Evolutionary conservation across 2,888 invertebrate species (phyloP).

Genomic region (Cylindroiulus punctatus): DNA sequence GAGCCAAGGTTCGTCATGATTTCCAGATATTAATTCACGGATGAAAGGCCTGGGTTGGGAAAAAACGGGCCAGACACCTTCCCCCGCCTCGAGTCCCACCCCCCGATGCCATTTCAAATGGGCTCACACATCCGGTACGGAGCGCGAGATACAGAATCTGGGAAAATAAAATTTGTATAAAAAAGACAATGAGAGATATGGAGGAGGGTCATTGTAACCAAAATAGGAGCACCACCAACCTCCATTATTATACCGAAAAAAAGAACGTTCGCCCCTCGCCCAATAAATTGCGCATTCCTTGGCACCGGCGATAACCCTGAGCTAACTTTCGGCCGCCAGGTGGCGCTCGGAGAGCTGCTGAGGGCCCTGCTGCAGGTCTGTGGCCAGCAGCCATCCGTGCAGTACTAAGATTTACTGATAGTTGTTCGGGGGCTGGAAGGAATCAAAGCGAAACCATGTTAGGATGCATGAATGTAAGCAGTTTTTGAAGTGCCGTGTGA

Average conservation of each 20-base stretch:
- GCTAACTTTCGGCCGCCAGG: not conserved
- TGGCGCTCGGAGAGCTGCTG: not conserved
- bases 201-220: constrained; percentile 38
- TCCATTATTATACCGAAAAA: constrained; percentile 40
- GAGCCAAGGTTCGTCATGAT: not conserved
- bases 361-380: too few species aligned
- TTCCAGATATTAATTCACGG: constrained; percentile 16
- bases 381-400: too few species aligned
- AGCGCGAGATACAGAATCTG: constrained; percentile 34
- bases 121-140: constrained; percentile 29
- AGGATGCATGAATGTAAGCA: too few species aligned
- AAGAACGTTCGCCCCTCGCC: constrained; percentile 3
- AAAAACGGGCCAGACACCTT: constrained; percentile 38
- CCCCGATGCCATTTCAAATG: constrained; percentile 37
- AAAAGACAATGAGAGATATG: constrained; percentile 42
- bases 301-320: not conserved
- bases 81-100: constrained; percentile 1
- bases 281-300: constrained; percentile 15
- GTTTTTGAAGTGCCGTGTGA: too few species aligned
- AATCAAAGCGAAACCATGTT: too few species aligned
- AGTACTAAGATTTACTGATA: too few species aligned
- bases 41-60: constrained; percentile 8
- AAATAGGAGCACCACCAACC: constrained; percentile 42
- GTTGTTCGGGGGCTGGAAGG: too few species aligned
- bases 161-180: constrained; percentile 38